Evolutionary conservation across 2,797 vertebrate species (phyloP), one percentile per base, ranked within the genome.

Genomic region (Diplodus puntazzo): DNA sequence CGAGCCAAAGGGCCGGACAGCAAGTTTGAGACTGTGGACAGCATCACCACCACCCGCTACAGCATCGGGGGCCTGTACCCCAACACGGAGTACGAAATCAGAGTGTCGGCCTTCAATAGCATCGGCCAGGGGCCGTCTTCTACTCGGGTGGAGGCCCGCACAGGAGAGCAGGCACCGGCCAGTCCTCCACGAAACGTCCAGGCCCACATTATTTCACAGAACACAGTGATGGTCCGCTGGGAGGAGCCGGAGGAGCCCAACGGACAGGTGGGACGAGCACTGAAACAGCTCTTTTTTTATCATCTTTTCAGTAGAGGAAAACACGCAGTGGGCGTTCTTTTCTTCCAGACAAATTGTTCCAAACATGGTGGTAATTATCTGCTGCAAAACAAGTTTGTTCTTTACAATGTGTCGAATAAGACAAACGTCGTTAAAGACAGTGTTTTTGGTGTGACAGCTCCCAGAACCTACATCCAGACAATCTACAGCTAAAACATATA

Each of bases 211-310:
- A 95, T 99, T 77, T 98, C 97, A 3, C 94, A 96, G 75, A 97
- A 95, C 89, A 98, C 97, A 6, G 98, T 99, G 96, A 96, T 98
- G 89, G 97, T 99, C 85, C 97, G 98, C 87, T 99, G 98, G 98
- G 98, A 99, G 63, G 98, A 99, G 58, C 98, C 98, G 0, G 98
- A 99, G 92, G 98, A 99, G 77, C 98, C 98, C 74, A 99, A 99
- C 0, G 98, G 98, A 34, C 95, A 98, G 94, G 97, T 99, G 88
- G 53, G 91, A 66, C 1, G 8, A 58, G 25, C 55, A 65, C 11
- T n/a, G 13, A 65, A 12, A 34, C 17, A 2, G 23, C n/a, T 39
- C 1, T 11, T 68, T 59, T 34, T 34, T 76, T 6, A 62, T 69
- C 2, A 39, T 64, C 6, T n/a, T 64, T n/a, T 67, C 20, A 7